These are phyloP conservation scores for Dilophus febrilis DNA, from an alignment of 2,888 invertebrate species.

Conservation along the genomic window DNA sequence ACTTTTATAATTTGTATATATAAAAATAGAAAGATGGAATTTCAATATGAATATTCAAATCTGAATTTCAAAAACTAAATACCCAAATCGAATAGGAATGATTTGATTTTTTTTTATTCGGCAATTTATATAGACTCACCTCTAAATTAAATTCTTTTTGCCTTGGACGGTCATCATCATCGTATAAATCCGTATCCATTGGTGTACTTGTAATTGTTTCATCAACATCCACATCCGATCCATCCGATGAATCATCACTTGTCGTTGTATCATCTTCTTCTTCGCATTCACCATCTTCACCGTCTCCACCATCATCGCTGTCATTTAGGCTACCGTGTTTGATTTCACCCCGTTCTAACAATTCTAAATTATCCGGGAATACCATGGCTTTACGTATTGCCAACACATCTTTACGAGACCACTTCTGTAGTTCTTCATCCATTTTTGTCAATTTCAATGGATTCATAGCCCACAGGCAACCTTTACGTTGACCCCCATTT, in stretches of 20 bases:
- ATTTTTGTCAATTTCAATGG: conserved; percentile 88
- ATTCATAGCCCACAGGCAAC: conserved; percentile 93
- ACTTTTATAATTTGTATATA: too few relatives aligned
- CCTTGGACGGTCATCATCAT: conserved; percentile 31
- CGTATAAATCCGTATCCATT: conserved; percentile 11
- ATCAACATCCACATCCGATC: conserved; percentile 36
- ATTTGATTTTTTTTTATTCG: too few relatives aligned
- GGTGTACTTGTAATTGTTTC: conserved; percentile 22
- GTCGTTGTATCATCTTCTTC: conserved; percentile 30
- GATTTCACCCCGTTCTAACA: conserved; percentile 74
- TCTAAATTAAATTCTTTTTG: conserved; percentile 40
- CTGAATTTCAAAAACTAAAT: too few relatives aligned
- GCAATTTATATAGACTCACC: too few relatives aligned
- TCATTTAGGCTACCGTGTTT: conserved; percentile 53
- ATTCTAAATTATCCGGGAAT: conserved; percentile 72
- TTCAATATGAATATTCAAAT: too few relatives aligned
- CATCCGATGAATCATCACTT: conserved; percentile 35
- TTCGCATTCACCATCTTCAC: too few relatives aligned
- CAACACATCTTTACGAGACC: conserved; percentile 87
- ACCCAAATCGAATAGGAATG: too few relatives aligned
- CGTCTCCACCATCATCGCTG: conserved; percentile 50
- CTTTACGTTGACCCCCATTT: conserved; percentile 69
- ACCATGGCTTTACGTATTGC: conserved; percentile 90
- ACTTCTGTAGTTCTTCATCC: conserved; percentile 96
- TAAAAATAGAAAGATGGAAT: too few relatives aligned